Evolutionary conservation across 2,113 vertebrate genomes (phyloP).

Genomic region (Tiliqua scincoides): DNA sequence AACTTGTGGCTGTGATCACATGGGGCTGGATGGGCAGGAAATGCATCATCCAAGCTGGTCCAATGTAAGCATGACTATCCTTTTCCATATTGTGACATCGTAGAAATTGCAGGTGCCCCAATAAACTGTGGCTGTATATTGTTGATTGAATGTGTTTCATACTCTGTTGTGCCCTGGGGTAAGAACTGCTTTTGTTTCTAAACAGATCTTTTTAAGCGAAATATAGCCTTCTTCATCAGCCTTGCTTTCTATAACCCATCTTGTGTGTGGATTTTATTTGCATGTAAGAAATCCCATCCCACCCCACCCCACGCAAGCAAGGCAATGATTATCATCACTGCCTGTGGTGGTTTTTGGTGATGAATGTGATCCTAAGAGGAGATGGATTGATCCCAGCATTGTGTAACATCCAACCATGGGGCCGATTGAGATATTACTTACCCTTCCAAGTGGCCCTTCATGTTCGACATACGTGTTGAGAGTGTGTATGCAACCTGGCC

Average conservation of each 20-base stretch:
- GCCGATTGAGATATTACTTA: too few species aligned
- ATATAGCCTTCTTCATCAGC: neutral
- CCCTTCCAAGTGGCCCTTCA: too few species aligned
- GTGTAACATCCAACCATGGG: too few species aligned
- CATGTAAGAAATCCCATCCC: neutral
- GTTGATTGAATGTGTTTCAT: neutral
- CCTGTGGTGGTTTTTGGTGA: neutral
- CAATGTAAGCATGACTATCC: neutral
- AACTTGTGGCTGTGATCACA: too few species aligned
- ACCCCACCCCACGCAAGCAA: neutral
- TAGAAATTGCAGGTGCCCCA: neutral
- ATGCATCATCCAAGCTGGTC: too few species aligned
- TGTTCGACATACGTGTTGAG: too few species aligned
- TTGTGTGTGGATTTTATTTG: neutral
- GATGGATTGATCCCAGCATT: neutral
- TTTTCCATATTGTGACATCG: neutral
- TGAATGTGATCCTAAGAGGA: neutral
- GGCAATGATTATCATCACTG: neutral
- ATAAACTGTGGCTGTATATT: neutral
- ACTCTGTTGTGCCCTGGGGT: neutral
- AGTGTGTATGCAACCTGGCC: too few species aligned
- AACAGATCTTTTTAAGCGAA: neutral
- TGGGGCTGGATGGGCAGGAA: too few species aligned
- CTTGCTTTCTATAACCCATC: neutral
- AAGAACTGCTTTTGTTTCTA: neutral